Conservation (phyloP, 2,113 vertebrate species). For the Equus przewalskii region DNA sequence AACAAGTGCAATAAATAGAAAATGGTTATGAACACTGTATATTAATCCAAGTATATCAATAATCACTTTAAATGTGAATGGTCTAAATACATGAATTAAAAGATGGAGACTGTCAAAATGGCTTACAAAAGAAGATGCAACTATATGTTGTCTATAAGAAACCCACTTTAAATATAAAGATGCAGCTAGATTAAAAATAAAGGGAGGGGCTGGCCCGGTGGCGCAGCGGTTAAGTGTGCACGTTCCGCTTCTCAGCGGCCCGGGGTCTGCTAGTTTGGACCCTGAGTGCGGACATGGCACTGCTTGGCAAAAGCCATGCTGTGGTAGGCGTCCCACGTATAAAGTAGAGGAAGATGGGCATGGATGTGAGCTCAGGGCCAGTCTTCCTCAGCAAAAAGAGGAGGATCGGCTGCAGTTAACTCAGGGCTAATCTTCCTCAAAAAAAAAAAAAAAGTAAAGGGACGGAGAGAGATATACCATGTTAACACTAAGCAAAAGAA, state of each 20-base stretch:
- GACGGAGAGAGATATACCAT: not conserved
- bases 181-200: not conserved
- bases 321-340: no score
- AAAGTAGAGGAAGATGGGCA: no score
- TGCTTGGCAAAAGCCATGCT: no score
- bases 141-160: not conserved
- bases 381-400: no score
- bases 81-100: not conserved
- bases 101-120: not conserved
- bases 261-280: no score
- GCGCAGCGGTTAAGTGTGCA: no score
- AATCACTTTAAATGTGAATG: constrained; percentile 11
- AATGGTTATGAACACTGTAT: not conserved
- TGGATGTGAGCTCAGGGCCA: no score
- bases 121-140: not conserved
- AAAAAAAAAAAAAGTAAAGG: not conserved
- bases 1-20: not conserved
- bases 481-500: not conserved
- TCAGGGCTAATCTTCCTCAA: no score
- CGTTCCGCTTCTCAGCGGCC: no score
- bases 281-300: no score
- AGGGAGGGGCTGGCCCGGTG: not conserved
- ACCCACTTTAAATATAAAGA: not conserved
- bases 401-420: no score
- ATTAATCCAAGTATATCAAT: not conserved